Evolutionary conservation across 2,113 vertebrate species (phyloP).

Genomic region (Recurvirostra avosetta): DNA sequence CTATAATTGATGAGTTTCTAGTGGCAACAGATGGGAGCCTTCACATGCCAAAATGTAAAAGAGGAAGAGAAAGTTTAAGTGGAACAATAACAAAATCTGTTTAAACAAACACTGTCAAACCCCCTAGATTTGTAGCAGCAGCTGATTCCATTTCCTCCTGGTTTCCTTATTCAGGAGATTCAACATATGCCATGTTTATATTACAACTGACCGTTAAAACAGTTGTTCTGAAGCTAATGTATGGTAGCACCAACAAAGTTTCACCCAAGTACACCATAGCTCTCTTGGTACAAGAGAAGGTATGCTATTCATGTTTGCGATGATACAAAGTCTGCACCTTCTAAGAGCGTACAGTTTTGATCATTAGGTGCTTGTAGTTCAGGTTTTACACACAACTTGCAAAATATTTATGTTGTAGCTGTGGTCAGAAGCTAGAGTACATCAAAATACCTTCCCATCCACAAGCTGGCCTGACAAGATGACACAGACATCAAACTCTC

Average conservation of each 20-base stretch:
- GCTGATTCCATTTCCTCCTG: conserved; percentile 52
- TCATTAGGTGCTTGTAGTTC: neutral
- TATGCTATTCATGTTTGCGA: neutral
- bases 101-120: conserved; percentile 54
- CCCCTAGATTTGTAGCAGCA: conserved; percentile 21
- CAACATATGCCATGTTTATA: neutral
- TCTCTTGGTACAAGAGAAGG: neutral
- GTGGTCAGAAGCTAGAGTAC: neutral
- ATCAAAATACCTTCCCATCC: conserved; percentile 92
- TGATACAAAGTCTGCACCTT: neutral
- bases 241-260: neutral
- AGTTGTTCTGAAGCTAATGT: neutral
- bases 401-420: neutral
- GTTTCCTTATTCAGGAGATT: neutral
- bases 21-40: conserved; percentile 57
- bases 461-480: conserved; percentile 94
- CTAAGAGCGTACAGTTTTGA: neutral
- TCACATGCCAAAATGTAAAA: conserved; percentile 48
- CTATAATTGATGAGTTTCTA: conserved; percentile 41
- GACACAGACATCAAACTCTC: conserved; percentile 76
- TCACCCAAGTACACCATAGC: neutral
- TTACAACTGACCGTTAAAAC: neutral
- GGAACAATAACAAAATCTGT: conserved; percentile 56
- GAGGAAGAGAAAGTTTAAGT: conserved; percentile 63
- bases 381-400: neutral